phyloP scores from a whole-genome alignment of 1,140 invertebrate species.

The Macrosteles quadrilineatus region DNA sequence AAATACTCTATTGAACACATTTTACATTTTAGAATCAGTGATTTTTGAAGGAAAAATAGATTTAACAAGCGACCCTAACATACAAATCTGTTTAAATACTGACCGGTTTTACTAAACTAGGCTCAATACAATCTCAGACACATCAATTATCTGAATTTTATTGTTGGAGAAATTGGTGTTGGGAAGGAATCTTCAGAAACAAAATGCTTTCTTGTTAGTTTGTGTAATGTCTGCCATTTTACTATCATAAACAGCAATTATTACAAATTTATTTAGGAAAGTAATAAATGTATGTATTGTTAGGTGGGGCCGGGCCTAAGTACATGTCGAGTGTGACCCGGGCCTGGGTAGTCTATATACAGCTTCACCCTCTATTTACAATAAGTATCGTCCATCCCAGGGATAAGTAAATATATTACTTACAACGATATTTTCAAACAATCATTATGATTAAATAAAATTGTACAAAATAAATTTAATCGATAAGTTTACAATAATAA shows the following conservation, averaged over 20 bases:
- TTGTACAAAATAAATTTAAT: conserved; percentile 23
- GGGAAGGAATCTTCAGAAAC: conserved; percentile 25
- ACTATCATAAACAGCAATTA: conserved; percentile 25
- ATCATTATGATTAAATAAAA: conserved; percentile 22
- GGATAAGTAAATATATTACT: conserved; percentile 14
- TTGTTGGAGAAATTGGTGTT: conserved; percentile 16
- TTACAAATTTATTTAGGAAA: conserved; percentile 26
- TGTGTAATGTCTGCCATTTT: conserved; percentile 26
- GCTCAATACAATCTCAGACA: too few species aligned
- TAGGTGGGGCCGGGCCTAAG: conserved; percentile 6
- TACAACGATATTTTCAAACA: conserved; percentile 13
- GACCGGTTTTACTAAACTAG: too few species aligned
- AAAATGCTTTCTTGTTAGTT: conserved; percentile 14
- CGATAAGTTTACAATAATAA: conserved; percentile 21
- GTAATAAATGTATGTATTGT: conserved; percentile 14
- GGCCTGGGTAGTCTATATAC: conserved; percentile 17
- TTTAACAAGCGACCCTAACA: neutral
- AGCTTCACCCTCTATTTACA: conserved; percentile 11
- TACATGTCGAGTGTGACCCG: neutral
- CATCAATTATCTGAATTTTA: neutral
- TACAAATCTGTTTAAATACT: too few species aligned
- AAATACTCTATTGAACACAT: conserved; percentile 18
- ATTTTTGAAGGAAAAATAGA: neutral
- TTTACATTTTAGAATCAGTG: neutral
- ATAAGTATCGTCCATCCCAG: conserved; percentile 19